Conservation (phyloP, 2,113 vertebrate species). For the Vulpes lagopus region DNA sequence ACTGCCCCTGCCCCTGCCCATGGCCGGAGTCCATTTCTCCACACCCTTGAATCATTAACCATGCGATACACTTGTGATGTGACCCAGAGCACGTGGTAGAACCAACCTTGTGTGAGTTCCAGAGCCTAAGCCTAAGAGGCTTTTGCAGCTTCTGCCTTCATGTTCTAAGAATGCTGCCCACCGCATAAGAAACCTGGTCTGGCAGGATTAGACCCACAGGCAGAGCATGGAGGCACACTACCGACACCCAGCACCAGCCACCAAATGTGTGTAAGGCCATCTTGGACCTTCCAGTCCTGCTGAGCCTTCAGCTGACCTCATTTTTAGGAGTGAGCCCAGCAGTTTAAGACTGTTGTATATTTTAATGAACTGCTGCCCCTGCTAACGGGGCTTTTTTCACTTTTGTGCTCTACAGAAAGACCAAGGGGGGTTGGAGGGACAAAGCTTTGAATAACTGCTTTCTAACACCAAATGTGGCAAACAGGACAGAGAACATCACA, state of each 20-base stretch:
- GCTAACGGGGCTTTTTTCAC: slow-evolving; percentile 69
- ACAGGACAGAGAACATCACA: slow-evolving; percentile 62
- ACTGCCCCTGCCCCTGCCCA: neutral
- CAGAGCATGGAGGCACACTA: neutral
- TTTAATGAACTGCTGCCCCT: slow-evolving; percentile 78
- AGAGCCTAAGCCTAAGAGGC: neutral
- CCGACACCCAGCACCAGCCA: neutral
- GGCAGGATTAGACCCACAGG: neutral
- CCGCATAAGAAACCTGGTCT: neutral
- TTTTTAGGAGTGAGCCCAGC: neutral
- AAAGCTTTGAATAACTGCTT: slow-evolving; percentile 77
- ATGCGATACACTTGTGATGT: neutral
- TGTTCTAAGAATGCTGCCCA: neutral
- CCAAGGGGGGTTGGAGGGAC: slow-evolving; percentile 61
- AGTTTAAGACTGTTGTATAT: slow-evolving; percentile 56
- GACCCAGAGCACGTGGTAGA: neutral
- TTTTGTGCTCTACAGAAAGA: slow-evolving; percentile 71
- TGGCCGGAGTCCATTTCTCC: neutral
- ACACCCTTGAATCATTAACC: neutral
- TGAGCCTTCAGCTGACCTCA: neutral
- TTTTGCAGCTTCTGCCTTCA: neutral
- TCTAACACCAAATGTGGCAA: slow-evolving; percentile 62
- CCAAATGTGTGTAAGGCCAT: neutral
- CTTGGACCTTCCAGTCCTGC: neutral
- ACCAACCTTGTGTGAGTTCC: neutral